Conservation (phyloP, 2,888 invertebrate species). For the Carcina quercana region DNA sequence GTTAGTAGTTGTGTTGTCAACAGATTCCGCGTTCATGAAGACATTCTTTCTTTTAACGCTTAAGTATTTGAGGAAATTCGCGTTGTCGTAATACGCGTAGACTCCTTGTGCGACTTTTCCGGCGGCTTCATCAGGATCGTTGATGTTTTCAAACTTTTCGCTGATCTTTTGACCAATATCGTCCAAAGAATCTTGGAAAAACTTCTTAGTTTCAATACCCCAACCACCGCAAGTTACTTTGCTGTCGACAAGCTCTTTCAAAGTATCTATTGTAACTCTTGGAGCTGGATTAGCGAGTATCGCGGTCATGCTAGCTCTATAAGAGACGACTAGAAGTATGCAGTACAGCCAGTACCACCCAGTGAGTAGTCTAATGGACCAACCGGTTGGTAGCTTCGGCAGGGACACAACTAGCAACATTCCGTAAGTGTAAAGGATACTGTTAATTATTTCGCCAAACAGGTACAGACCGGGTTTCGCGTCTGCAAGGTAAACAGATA, state of each 20-base stretch:
- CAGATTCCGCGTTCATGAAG: conserved; percentile 31
- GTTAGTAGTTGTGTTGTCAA: conserved; percentile 20
- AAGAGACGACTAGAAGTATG: conserved; percentile 84
- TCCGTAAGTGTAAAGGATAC: conserved; percentile 85
- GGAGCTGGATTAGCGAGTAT: conserved; percentile 86
- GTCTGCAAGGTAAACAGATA: conserved; percentile 41
- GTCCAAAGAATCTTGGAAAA: conserved; percentile 82
- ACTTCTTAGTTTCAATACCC: conserved; percentile 80
- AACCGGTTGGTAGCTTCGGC: conserved; percentile 83
- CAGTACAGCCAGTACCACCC: conserved; percentile 94
- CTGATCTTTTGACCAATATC: conserved; percentile 79
- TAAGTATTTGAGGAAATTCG: conserved; percentile 79
- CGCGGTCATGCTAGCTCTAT: conserved; percentile 89
- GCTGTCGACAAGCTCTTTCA: conserved; percentile 79
- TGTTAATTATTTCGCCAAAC: conserved; percentile 82
- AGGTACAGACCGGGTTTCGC: conserved; percentile 75
- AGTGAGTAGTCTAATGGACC: conserved; percentile 86
- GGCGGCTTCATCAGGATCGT: conserved; percentile 77
- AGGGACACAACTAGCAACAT: conserved; percentile 87
- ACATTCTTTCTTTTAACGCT: conserved; percentile 72
- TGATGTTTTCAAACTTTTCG: conserved; percentile 76
- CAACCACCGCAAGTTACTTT: conserved; percentile 81
- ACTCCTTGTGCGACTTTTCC: conserved; percentile 79
- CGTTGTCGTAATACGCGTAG: conserved; percentile 88
- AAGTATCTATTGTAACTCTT: conserved; percentile 85